Percentiles rank a stretch among this genome's conserved stretches.
phyloP scores from a whole-genome alignment of 1,140 invertebrate species.

The Holotrichia oblita region DNA sequence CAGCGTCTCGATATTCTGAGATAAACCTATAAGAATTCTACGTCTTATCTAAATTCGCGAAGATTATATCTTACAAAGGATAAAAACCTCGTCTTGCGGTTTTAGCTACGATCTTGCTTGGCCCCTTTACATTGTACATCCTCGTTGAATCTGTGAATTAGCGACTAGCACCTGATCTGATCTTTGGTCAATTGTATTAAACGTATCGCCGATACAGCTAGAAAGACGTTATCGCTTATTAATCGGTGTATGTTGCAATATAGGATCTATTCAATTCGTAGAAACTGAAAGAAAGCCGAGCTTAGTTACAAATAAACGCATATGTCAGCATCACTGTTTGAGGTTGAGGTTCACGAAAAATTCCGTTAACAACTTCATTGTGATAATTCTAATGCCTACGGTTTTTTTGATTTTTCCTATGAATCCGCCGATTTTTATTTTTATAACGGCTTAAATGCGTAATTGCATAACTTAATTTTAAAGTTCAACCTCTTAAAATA shows the following conservation, averaged over 20 bases:
- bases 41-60: neutral
- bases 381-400: neutral
- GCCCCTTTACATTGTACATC: conserved; percentile 88
- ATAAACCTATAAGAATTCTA: conserved; percentile 58
- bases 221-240: neutral
- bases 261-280: neutral
- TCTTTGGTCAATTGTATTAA: too few species aligned
- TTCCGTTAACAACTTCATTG: neutral
- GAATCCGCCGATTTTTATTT: neutral
- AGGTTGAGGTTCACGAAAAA: neutral
- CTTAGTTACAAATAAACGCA: neutral
- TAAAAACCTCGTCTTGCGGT: conserved; percentile 75
- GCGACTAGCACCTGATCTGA: neutral
- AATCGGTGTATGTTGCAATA: neutral
- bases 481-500: neutral
- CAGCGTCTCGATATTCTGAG: conserved; percentile 63
- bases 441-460: conserved; percentile 1
- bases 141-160: neutral
- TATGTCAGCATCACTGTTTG: too few species aligned
- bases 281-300: neutral
- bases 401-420: neutral
- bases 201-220: too few species aligned
- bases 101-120: conserved; percentile 87
- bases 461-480: neutral
- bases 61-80: neutral